Evolutionary conservation across 2,113 vertebrate species (phyloP).

Genomic region (Willisornis vidua): DNA sequence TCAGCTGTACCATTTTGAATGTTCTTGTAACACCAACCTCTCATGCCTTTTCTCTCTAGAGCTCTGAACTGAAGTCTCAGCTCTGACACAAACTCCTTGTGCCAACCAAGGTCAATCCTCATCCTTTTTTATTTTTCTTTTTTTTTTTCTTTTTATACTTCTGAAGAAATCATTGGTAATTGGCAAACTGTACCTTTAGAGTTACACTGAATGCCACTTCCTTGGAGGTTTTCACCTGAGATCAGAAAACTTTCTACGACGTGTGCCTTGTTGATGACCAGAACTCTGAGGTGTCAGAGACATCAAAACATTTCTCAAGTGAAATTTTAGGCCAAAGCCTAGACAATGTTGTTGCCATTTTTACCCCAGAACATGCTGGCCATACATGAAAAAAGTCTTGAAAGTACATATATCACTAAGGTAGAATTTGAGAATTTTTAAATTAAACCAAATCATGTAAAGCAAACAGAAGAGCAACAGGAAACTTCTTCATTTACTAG

Average conservation of each 20-base stretch:
- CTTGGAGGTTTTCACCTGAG: neutral
- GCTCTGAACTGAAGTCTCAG: neutral
- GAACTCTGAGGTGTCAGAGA: neutral
- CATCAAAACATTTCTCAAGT: neutral
- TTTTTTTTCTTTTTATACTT: neutral
- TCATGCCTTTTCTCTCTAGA: neutral
- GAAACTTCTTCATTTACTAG: neutral
- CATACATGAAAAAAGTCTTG: neutral
- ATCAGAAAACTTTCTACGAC: neutral
- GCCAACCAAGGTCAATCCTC: rapidly evolving
- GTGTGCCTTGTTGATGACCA: neutral
- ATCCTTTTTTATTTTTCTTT: neutral
- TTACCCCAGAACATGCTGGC: neutral
- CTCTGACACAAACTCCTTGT: neutral
- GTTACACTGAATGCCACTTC: neutral
- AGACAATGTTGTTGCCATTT: neutral
- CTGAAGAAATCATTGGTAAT: neutral
- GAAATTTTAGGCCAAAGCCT: neutral
- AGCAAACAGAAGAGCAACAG: neutral
- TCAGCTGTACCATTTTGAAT: neutral
- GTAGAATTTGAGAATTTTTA: neutral
- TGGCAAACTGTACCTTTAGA: neutral
- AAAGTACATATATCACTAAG: neutral
- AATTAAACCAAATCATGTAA: neutral
- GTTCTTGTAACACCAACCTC: neutral